Evolutionary conservation across 2,797 vertebrate species (phyloP).

Genomic region (Balearica regulorum): DNA sequence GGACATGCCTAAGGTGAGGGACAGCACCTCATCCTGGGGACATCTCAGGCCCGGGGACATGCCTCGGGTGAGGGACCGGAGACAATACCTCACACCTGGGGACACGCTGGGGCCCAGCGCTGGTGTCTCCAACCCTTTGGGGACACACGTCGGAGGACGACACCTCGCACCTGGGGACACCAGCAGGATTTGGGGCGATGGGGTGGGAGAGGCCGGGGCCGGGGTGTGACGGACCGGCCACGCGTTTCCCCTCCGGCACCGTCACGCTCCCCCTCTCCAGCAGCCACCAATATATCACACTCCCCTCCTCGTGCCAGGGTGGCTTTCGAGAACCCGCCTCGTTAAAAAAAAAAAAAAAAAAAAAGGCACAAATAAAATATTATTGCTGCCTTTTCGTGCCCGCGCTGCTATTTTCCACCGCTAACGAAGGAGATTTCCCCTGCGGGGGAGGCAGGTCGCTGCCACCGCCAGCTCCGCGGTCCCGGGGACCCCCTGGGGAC

Average conservation of each 20-base stretch:
- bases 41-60: background rate
- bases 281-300: background rate
- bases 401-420: background rate
- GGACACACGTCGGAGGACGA: background rate
- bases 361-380: constrained; percentile 4
- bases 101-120: no score
- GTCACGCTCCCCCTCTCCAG: background rate
- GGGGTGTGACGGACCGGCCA: no score
- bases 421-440: background rate
- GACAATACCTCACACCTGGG: background rate
- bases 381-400: background rate
- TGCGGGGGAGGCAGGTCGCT: background rate
- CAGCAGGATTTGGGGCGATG: background rate
- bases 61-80: background rate
- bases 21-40: no score
- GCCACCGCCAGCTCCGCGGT: background rate
- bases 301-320: background rate
- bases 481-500: background rate
- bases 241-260: background rate
- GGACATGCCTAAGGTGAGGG: background rate
- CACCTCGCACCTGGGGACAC: background rate
- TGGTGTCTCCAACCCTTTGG: background rate
- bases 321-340: background rate
- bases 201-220: background rate
- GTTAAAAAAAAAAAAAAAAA: constrained; percentile 25